Evolutionary conservation across 2,888 invertebrate species (phyloP).

Genomic region (Acanthopleura granulata): DNA sequence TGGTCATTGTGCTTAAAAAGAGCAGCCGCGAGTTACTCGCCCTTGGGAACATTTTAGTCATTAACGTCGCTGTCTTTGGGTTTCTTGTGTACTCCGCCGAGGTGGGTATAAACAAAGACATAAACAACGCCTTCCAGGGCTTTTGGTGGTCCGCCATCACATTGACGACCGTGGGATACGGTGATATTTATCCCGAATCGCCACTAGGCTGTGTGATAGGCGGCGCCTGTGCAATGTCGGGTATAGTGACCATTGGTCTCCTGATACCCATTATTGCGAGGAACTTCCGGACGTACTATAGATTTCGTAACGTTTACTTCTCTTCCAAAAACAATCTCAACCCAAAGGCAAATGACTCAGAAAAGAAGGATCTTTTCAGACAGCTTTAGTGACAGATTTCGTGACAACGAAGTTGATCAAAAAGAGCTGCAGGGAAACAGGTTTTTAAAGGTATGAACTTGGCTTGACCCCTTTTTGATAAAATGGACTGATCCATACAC

Average conservation of each 20-base stretch:
- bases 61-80: neutral
- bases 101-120: neutral
- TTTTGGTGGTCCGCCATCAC: conserved; percentile 15
- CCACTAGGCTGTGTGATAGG: conserved; percentile 1
- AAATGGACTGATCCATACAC: no score
- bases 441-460: no score
- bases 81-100: neutral
- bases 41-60: neutral
- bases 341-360: no score
- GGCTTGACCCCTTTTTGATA: no score
- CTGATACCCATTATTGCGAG: conserved; percentile 14
- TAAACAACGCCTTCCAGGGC: neutral
- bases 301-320: neutral
- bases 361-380: no score
- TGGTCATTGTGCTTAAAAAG: neutral
- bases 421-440: no score
- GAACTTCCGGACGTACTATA: neutral
- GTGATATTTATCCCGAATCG: neutral
- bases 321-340: no score
- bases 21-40: neutral
- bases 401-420: no score
- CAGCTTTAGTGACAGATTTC: no score
- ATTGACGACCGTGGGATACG: conserved; percentile 17
- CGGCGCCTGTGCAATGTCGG: conserved; percentile 6
- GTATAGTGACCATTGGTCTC: conserved; percentile 6